Base-by-base conservation (phyloP, 2,797 vertebrate species). In the Esox lucius region DNA sequence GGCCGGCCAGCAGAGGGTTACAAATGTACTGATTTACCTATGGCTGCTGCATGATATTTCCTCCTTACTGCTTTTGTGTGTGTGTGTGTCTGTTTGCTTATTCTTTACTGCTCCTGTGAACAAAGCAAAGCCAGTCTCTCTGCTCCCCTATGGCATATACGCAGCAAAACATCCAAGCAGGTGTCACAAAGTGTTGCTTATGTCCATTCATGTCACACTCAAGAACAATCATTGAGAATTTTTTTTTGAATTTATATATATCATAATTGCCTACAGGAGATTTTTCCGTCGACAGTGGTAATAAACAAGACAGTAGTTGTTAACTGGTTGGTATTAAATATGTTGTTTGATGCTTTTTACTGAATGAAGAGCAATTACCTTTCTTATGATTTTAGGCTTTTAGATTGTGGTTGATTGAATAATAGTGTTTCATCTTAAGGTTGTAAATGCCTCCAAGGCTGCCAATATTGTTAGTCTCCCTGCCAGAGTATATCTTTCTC, bases 21-120 rank as follows among this genome's bases (percentile, higher is more conserved):
- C 85, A 84, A 88, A 88, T 81, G 72, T 84, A 83, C 86, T 90
- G 88, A 89, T 91, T 90, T 90, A 87, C 84, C 83, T 86, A 74
- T 84, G 83, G 82, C 79, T 81, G 80, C 84, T 75, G 72, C 83
- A 70, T 79, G 80, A 80, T 80, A 82, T 26, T 28, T 24, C 26
- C 61, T 28, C 61, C 46, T 62, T 17, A 24, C 31, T n/a, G 4
- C 56, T 35, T 2, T 51, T 8, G 2, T 56, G 53, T n/a, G 53
- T 22, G 51, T 53, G 51, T n/a, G 51, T n/a, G 48, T 11, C 4
- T 22, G 53, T 12, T 56, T 61, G 56, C 56, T 24, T 12, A 8
- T 11, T 61, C n/a, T 75, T 70, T 17, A 9, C 82, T 85, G 81
- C 85, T 87, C 81, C 75, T 31, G 83, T 77, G 80, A 82, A 78